A percentile compares a stretch with the other conserved stretches of the same genome.
Evolutionary conservation across 2,797 vertebrate genomes (phyloP).

Genomic region (Psittacula echo): DNA sequence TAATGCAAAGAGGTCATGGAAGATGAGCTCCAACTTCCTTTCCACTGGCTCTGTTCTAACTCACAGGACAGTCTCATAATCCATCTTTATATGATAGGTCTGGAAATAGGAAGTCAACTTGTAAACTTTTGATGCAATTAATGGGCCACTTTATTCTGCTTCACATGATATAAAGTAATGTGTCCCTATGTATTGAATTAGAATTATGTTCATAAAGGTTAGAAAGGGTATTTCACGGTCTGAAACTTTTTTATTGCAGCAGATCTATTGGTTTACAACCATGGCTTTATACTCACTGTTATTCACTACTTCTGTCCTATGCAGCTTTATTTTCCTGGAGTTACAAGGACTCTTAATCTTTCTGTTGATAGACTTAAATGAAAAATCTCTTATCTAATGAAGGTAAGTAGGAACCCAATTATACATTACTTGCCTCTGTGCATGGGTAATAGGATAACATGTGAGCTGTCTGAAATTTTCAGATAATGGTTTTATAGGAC

Average conservation of each 20-base stretch:
- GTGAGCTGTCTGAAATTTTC: background rate
- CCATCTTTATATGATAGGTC: background rate
- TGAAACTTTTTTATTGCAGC: constrained; percentile 14
- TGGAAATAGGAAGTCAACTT: background rate
- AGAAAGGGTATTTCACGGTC: background rate
- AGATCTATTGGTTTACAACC: constrained; percentile 25
- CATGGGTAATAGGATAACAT: constrained; percentile 17
- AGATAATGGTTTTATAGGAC: background rate
- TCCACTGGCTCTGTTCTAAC: background rate
- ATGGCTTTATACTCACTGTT: constrained; percentile 33
- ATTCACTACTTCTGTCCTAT: constrained; percentile 13
- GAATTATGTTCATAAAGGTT: constrained; percentile 16
- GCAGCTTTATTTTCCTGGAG: constrained; percentile 16
- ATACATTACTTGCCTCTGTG: constrained; percentile 3
- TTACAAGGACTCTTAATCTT: constrained; percentile 48
- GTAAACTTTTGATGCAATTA: constrained; percentile 36
- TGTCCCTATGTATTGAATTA: background rate
- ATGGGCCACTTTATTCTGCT: constrained; percentile 13
- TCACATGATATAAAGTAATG: background rate
- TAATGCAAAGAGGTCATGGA: background rate
- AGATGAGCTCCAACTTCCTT: background rate
- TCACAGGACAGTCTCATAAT: background rate
- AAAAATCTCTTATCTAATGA: constrained; percentile 44
- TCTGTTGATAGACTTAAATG: constrained; percentile 14
- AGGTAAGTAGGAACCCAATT: constrained; percentile 46